Percentiles rank a stretch among this genome's conserved stretches.
These are phyloP conservation scores for Cyaniris semiargus DNA, from an alignment of 2,888 invertebrate species.

Conservation along the genomic window DNA sequence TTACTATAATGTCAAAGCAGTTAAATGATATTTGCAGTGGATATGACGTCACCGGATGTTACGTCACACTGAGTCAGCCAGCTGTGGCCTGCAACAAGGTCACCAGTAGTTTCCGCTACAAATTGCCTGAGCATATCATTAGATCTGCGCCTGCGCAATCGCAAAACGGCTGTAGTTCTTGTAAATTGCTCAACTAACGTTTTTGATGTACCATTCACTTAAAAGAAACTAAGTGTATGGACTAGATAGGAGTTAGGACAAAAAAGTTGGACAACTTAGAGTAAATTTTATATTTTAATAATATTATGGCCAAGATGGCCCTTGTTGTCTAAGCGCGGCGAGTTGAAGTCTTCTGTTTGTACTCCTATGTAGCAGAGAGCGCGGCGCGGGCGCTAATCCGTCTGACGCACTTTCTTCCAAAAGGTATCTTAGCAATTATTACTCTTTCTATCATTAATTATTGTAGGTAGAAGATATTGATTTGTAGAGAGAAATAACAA, in stretches of 20 bases:
- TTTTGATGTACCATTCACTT: not conserved
- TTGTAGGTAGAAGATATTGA: too few species aligned
- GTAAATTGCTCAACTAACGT: not conserved
- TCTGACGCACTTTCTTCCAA: too few species aligned
- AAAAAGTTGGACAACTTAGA: too few species aligned
- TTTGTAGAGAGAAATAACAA: too few species aligned
- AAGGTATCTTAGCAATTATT: too few species aligned
- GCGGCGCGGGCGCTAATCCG: too few species aligned
- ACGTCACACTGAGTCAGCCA: conserved; percentile 22
- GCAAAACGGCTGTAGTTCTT: not conserved
- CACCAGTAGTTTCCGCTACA: not conserved
- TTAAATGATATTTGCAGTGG: not conserved
- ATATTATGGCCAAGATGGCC: not conserved
- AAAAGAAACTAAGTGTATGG: not conserved
- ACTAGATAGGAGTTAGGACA: too few species aligned
- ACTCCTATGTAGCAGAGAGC: too few species aligned
- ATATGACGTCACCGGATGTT: conserved; percentile 7
- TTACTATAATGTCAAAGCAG: not conserved
- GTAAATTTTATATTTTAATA: too few species aligned
- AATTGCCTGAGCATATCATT: conserved; percentile 7
- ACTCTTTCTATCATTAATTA: too few species aligned
- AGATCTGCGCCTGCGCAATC: conserved; percentile 2
- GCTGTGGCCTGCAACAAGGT: conserved; percentile 36
- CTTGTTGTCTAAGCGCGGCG: not conserved
- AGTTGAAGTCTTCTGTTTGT: not conserved